phyloP scores from a whole-genome alignment of 2,113 vertebrate species.

The Columba livia region DNA sequence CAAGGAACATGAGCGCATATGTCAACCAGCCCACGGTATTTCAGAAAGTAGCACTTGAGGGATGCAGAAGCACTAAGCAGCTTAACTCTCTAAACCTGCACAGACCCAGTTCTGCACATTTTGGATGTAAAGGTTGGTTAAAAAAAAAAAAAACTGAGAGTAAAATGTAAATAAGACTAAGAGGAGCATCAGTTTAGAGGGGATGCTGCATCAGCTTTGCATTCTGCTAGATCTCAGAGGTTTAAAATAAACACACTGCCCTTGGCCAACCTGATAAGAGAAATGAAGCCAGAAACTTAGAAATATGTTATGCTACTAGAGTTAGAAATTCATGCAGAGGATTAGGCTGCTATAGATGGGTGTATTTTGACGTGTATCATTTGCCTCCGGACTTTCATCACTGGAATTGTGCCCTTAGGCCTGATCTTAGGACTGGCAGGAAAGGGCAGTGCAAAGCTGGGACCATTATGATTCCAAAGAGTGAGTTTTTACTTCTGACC shows the following conservation, averaged over 20 bases:
- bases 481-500: background rate
- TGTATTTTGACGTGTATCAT: background rate
- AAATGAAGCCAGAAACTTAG: background rate
- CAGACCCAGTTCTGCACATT: background rate
- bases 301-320: background rate
- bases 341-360: background rate
- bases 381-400: background rate
- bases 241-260: background rate
- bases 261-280: background rate
- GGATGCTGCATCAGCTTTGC: background rate
- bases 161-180: background rate
- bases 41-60: background rate
- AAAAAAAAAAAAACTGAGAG: background rate
- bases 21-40: background rate
- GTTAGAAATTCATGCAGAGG: background rate
- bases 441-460: background rate
- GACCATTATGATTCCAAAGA: background rate
- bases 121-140: background rate
- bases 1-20: fast-evolving
- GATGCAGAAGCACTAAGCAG: background rate
- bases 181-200: background rate
- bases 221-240: background rate
- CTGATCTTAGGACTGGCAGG: background rate
- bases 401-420: background rate
- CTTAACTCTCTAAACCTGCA: background rate